Percentiles rank a stretch among this genome's conserved stretches.
Conservation (phyloP, 1,140 invertebrate genomes). For the Archivesica marissinica region DNA sequence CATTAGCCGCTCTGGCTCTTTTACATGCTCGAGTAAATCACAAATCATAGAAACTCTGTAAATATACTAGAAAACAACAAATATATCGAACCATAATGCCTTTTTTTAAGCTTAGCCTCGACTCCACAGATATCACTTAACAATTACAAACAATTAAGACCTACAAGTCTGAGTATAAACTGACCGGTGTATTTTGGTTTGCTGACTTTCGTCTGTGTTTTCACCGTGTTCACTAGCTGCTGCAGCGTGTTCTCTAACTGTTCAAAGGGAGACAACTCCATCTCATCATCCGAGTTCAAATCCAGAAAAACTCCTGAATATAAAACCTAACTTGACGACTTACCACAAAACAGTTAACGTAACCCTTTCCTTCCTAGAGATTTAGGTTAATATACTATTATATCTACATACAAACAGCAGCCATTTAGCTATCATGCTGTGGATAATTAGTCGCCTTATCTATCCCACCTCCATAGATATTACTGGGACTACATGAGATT, state of each 20-base stretch:
- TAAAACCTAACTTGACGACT: too few species aligned
- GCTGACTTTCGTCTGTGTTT: neutral
- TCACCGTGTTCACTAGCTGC: slow-evolving; percentile 3
- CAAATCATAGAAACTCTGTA: neutral
- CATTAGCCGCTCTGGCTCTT: too few species aligned
- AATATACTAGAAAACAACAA: neutral
- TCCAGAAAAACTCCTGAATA: slow-evolving; percentile 28
- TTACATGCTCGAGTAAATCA: too few species aligned
- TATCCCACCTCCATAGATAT: too few species aligned
- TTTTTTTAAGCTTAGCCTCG: neutral
- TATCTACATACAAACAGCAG: too few species aligned
- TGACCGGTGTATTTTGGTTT: neutral
- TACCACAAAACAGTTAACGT: too few species aligned
- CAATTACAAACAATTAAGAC: neutral
- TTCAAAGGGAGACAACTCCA: slow-evolving; percentile 54
- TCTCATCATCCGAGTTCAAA: slow-evolving; percentile 33
- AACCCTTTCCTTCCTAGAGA: too few species aligned
- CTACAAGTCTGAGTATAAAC: too few species aligned
- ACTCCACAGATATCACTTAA: neutral
- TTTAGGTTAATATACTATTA: too few species aligned
- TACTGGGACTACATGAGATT: too few species aligned
- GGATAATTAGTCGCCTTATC: too few species aligned
- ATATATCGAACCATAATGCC: neutral
- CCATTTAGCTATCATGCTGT: too few species aligned
- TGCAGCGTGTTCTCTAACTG: neutral